Conservation (phyloP, 2,797 vertebrate genomes). For the Poecile montanus region DNA sequence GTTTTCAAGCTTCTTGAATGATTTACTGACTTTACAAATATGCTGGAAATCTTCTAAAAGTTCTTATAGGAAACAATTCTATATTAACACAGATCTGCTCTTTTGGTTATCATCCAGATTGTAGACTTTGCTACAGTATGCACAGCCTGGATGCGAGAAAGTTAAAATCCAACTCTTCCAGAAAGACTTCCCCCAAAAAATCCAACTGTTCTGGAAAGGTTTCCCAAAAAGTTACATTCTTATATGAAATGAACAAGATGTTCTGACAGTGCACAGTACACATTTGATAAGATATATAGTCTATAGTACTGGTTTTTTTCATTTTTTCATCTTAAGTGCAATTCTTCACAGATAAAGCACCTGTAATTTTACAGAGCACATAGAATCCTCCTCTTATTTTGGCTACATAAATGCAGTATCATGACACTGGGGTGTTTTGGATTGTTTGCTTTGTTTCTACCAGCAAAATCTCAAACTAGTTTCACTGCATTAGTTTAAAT, state of each 20-base stretch:
- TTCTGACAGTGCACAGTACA: neutral
- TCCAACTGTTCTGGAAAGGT: neutral
- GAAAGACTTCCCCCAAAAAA: neutral
- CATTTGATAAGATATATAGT: neutral
- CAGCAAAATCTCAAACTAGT: neutral
- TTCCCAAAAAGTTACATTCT: neutral
- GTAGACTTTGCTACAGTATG: neutral
- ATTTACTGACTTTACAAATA: neutral
- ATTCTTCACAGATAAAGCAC: neutral
- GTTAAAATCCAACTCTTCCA: neutral
- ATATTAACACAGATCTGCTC: neutral
- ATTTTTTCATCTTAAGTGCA: neutral
- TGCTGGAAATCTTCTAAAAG: neutral
- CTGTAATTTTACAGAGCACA: neutral
- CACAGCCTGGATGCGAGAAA: neutral
- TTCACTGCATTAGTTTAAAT: neutral
- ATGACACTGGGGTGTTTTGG: accelerated
- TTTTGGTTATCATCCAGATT: neutral
- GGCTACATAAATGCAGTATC: neutral
- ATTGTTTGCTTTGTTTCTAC: neutral
- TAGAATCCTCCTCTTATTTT: neutral
- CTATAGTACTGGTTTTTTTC: neutral
- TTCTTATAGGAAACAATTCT: neutral
- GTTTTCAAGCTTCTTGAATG: neutral
- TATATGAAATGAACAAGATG: neutral